phyloP scores from a whole-genome alignment of 2,113 vertebrate genomes.

The Cavia porcellus region DNA sequence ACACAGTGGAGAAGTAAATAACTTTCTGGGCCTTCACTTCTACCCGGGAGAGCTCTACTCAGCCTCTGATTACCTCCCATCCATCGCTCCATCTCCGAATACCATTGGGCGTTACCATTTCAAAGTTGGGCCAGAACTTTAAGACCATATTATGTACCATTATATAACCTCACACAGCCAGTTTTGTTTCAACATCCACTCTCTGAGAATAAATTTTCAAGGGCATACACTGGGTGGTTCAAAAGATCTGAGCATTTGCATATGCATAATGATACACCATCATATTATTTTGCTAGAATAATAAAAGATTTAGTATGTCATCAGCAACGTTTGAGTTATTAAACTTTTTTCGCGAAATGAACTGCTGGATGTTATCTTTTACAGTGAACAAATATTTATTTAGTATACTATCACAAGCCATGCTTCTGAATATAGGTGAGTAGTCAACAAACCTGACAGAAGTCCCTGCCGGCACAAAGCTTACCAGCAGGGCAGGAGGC shows the following conservation, averaged over 20 bases:
- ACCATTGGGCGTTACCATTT: not conserved
- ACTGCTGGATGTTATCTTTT: not conserved
- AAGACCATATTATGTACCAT: not conserved
- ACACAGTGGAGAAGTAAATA: not conserved
- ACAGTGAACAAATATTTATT: slow-evolving; percentile 14
- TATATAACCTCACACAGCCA: not conserved
- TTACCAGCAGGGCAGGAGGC: not conserved
- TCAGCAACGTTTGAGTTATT: not conserved
- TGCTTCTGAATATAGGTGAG: not conserved
- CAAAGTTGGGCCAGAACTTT: not conserved
- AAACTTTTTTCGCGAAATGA: not conserved
- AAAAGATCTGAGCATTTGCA: not conserved
- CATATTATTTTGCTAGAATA: not conserved
- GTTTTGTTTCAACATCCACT: slow-evolving; percentile 15
- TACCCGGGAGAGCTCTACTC: not conserved
- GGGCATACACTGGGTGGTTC: not conserved
- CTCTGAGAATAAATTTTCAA: slow-evolving; percentile 28
- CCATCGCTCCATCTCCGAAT: not conserved
- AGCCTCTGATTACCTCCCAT: not conserved
- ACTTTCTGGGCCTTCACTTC: not conserved
- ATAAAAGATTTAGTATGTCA: not conserved
- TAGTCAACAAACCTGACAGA: not conserved
- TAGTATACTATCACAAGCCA: not conserved
- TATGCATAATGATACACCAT: no score
- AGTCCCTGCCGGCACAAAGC: not conserved